Evolutionary conservation across 2,797 vertebrate genomes (phyloP), one percentile per base, ranked within the genome.

Genomic region (Cossypha dichroa): DNA sequence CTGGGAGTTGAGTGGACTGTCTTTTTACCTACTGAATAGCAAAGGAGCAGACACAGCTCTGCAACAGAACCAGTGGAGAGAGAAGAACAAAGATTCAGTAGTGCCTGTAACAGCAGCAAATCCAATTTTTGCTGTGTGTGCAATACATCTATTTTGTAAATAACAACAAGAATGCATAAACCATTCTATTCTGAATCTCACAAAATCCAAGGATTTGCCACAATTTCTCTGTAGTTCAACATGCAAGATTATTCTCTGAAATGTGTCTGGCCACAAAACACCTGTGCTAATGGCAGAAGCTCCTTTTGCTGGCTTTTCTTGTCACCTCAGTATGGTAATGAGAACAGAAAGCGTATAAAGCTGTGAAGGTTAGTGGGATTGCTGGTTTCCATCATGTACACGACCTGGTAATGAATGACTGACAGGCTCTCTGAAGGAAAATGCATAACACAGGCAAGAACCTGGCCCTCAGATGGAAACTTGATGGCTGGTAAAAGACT

Each of bases 401-500:
- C 0, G 8, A 89, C 68, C 88, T 20, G 31, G 59, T 70, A 89
- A 94, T 89, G 84, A 91, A 13, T 89, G 95, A 82, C 68, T 91
- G 81, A 94, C 75, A 74, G 68, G 38, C 25, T 83, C 45, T 87
- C 75, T 83, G 85, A 94, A 88, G 64, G 59, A 33, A 55, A 93
- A 89, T 25, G 29, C 38, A 14, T 29, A 79, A 70, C 77, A 62
- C 63, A 67, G 69, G 56, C 52, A 85, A 87, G 85, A 88, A 75
- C 41, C 68, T 70, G 63, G 60, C 55, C 81, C 54, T 87, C 64
- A 79, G 56, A 72, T 10, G 51, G 59, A 74, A 91, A 89, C 36
- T 3, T 91, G 93, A 89, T 89, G 72, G 51, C 54, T 91, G 68
- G 56, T 95, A 93, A 95, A 96, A 93, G 84, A 85, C 75, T 89